Evolutionary conservation across 2,797 vertebrate genomes (phyloP).

Genomic region (Pseudotriccus pelzelni): DNA sequence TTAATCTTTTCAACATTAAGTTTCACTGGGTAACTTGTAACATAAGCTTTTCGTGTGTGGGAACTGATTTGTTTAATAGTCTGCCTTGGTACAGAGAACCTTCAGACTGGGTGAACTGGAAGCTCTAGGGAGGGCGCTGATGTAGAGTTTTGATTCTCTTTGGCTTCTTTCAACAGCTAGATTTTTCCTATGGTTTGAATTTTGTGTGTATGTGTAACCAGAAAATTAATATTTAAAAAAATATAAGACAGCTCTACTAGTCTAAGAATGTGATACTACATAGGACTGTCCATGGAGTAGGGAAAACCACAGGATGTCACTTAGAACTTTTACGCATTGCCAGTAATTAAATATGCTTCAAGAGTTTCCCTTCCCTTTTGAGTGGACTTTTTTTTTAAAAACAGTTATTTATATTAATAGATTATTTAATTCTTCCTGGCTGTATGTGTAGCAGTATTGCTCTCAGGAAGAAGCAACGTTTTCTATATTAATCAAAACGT

Average conservation of each 20-base stretch:
- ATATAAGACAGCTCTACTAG: neutral
- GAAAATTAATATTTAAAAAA: neutral
- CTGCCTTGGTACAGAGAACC: neutral
- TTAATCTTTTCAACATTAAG: neutral
- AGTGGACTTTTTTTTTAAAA: neutral
- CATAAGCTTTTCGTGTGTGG: neutral
- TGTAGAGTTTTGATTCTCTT: neutral
- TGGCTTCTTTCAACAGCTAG: neutral
- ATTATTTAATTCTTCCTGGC: neutral
- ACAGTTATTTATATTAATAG: neutral
- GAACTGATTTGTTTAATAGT: neutral
- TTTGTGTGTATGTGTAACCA: neutral
- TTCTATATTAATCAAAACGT: neutral
- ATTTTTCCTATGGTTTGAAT: neutral
- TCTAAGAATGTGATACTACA: neutral
- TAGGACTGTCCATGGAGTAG: neutral
- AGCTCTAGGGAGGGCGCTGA: neutral
- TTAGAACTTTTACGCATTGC: neutral
- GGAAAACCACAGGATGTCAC: neutral
- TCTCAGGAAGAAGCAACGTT: neutral
- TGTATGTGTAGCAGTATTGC: neutral
- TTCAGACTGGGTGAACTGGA: neutral
- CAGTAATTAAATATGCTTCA: conserved; percentile 6
- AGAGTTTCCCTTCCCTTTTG: conserved; percentile 31
- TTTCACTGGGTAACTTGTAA: neutral